Evolutionary conservation across 1,140 invertebrate species (phyloP).

Genomic region (Pemphigus obesinymphae): DNA sequence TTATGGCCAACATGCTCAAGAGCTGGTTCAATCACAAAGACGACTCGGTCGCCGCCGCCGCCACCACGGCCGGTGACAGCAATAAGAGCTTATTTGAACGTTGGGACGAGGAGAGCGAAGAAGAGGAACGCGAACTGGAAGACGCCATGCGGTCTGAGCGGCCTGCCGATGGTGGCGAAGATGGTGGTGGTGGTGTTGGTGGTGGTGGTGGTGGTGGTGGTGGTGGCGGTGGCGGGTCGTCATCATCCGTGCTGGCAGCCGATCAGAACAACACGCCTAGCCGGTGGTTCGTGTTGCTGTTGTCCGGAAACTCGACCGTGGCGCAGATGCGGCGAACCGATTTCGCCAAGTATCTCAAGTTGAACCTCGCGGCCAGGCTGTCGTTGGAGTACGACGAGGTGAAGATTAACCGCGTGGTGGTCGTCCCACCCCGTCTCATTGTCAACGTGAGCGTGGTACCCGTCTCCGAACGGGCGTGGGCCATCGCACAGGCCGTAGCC

Average conservation of each 20-base stretch:
- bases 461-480: background rate
- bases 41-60: background rate
- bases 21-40: conserved; percentile 8
- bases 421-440: conserved; percentile 48
- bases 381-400: conserved; percentile 50
- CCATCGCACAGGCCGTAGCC: conserved; percentile 21
- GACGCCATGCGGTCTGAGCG: conserved; percentile 43
- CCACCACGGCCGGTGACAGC: conserved; percentile 19
- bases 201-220: too few relatives aligned
- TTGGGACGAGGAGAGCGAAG: conserved; percentile 47
- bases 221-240: background rate
- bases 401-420: conserved; percentile 48
- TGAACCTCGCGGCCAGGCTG: conserved; percentile 50
- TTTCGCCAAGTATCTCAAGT: conserved; percentile 50
- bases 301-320: conserved; percentile 50
- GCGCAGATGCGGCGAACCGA: conserved; percentile 49
- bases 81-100: conserved; percentile 44
- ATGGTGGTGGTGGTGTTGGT: too few relatives aligned
- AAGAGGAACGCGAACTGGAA: conserved; percentile 46
- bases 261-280: conserved; percentile 25
- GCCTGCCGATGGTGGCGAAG: background rate
- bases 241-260: conserved; percentile 22
- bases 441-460: conserved; percentile 48
- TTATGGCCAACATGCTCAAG: background rate
- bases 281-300: conserved; percentile 46